Evolutionary conservation across 2,113 vertebrate species (phyloP).

Genomic region (Anguilla japonica): DNA sequence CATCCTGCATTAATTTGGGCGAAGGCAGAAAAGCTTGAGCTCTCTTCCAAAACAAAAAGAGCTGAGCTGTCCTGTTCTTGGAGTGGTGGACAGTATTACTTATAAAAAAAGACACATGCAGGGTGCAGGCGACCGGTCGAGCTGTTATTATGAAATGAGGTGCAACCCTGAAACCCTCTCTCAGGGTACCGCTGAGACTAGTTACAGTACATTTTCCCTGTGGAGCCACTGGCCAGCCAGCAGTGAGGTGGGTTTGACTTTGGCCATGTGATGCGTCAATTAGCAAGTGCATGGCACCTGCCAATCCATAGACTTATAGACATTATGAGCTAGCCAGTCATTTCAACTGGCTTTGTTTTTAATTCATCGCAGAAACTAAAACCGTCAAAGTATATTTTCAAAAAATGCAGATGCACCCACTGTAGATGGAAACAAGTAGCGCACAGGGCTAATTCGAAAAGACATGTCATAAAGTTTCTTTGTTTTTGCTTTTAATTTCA

Average conservation of each 20-base stretch:
- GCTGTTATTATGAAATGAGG: neutral
- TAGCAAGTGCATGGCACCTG: neutral
- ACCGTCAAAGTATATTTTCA: neutral
- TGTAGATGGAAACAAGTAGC: neutral
- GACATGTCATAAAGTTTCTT: neutral
- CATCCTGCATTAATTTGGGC: neutral
- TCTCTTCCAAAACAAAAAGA: neutral
- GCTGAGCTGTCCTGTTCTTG: neutral
- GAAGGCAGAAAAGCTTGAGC: neutral
- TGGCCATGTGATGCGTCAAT: neutral
- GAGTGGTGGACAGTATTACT: neutral
- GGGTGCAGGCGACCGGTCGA: neutral
- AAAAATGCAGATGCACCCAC: neutral
- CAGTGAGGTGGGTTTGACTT: neutral
- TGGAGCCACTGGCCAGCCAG: neutral
- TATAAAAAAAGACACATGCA: neutral
- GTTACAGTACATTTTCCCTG: neutral
- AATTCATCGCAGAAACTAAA: no score
- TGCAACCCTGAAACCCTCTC: neutral
- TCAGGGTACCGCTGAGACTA: neutral
- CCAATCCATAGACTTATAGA: neutral
- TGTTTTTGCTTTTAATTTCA: neutral
- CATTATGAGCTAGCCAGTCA: neutral
- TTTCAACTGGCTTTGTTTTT: neutral
- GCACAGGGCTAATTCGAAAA: neutral